Evolutionary conservation across 2,888 invertebrate species (phyloP).

Genomic region (Drosophila paranaensis): DNA sequence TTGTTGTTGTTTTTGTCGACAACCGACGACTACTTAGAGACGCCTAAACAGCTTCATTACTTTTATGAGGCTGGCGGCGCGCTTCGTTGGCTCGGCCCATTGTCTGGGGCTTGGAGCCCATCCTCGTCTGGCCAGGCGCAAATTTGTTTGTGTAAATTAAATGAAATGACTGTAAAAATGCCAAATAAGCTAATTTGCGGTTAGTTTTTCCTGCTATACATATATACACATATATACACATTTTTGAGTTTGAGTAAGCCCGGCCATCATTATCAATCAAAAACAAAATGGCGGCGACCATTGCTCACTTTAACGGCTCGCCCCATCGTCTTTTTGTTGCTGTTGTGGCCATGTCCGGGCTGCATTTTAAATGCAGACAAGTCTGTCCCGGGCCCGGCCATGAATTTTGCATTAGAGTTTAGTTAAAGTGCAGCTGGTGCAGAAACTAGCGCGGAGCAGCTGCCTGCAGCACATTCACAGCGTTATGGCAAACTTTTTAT

Average conservation of each 20-base stretch:
- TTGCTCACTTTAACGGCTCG: conserved; percentile 59
- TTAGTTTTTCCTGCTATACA: conserved; percentile 58
- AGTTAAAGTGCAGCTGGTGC: conserved; percentile 80
- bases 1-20: conserved; percentile 47
- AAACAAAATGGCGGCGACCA: conserved; percentile 55
- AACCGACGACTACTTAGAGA: conserved; percentile 80
- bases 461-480: conserved; percentile 5
- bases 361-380: conserved; percentile 72
- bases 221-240: conserved; percentile 32
- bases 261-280: conserved; percentile 70
- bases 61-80: conserved; percentile 77
- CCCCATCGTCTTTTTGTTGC: conserved; percentile 39
- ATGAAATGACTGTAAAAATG: conserved; percentile 81
- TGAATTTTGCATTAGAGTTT: conserved; percentile 79
- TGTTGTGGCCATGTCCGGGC: conserved; percentile 32
- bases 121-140: conserved; percentile 70
- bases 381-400: conserved; percentile 56
- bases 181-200: conserved; percentile 80
- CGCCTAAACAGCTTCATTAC: conserved; percentile 82
- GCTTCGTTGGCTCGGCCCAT: conserved; percentile 75
- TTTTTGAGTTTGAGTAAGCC: not conserved
- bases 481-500: conserved; percentile 31
- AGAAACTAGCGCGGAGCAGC: conserved; percentile 28
- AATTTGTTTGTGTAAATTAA: conserved; percentile 81
- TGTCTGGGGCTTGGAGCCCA: conserved; percentile 49